These are phyloP conservation scores for Paraescarpia echinospica DNA, from an alignment of 1,140 invertebrate genomes.

Conservation along the genomic window DNA sequence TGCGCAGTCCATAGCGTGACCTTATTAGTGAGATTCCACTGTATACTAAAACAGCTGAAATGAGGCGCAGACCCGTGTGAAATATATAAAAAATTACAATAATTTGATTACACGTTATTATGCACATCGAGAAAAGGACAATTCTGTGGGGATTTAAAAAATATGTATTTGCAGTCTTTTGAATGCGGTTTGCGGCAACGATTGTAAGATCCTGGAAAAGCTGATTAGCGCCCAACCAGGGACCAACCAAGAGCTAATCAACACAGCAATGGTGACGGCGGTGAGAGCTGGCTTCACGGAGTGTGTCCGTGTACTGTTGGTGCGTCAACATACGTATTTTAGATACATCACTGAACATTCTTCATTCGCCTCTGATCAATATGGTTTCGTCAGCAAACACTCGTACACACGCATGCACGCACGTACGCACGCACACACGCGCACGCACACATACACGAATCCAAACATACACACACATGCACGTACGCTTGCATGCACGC, in stretches of 20 bases:
- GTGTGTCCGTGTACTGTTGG: not conserved
- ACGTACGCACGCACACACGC: not conserved
- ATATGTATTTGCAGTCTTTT: not conserved
- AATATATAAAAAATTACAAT: no score
- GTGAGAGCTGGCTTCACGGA: not conserved
- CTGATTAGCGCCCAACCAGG: not conserved
- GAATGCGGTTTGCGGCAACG: not conserved
- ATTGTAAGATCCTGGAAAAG: not conserved
- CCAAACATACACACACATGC: not conserved
- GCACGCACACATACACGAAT: not conserved
- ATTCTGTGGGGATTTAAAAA: not conserved
- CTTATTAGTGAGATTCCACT: no score
- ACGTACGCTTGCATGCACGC: conserved; percentile 7
- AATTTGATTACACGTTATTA: no score
- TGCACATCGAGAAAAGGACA: not conserved
- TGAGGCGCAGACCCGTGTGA: no score
- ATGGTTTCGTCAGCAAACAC: not conserved
- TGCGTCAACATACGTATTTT: not conserved
- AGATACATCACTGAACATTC: not conserved
- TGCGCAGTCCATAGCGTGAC: no score
- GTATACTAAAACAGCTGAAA: no score
- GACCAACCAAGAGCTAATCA: not conserved
- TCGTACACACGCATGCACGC: not conserved
- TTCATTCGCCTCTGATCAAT: not conserved
- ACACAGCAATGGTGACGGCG: not conserved